These are phyloP conservation scores for Petrocephalus zakoni DNA, from an alignment of 2,113 vertebrate species.

Conservation along the genomic window DNA sequence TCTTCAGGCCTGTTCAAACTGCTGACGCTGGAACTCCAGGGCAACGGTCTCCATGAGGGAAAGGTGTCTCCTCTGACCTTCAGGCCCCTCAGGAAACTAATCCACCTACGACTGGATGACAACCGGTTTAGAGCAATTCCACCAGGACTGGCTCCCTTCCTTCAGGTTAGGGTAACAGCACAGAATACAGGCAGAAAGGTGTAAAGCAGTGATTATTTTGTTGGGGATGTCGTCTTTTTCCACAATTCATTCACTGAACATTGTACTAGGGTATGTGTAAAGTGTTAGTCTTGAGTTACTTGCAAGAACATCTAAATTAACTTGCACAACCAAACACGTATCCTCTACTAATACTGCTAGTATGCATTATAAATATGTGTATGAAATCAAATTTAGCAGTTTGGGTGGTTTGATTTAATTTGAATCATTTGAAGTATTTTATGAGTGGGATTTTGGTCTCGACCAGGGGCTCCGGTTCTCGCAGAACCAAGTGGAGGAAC, in stretches of 20 bases:
- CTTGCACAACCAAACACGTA: neutral
- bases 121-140: slow-evolving; percentile 63
- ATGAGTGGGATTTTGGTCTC: neutral
- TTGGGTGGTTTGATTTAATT: neutral
- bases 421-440: neutral
- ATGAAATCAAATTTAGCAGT: neutral
- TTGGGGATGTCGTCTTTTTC: neutral
- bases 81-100: slow-evolving; percentile 54
- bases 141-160: slow-evolving; percentile 54
- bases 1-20: slow-evolving; percentile 60
- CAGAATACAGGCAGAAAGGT: neutral
- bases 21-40: slow-evolving; percentile 59
- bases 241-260: neutral
- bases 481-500: slow-evolving; percentile 54
- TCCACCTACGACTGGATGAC: slow-evolving; percentile 53
- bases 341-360: neutral
- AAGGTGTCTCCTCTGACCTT: slow-evolving; percentile 56
- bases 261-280: neutral
- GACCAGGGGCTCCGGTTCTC: slow-evolving; percentile 60
- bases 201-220: neutral
- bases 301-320: neutral
- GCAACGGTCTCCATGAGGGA: slow-evolving; percentile 57
- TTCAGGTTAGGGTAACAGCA: slow-evolving; percentile 55
- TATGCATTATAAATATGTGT: neutral
- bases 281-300: neutral